Conservation (phyloP, 2,888 invertebrate genomes). For the Ischnura elegans region DNA sequence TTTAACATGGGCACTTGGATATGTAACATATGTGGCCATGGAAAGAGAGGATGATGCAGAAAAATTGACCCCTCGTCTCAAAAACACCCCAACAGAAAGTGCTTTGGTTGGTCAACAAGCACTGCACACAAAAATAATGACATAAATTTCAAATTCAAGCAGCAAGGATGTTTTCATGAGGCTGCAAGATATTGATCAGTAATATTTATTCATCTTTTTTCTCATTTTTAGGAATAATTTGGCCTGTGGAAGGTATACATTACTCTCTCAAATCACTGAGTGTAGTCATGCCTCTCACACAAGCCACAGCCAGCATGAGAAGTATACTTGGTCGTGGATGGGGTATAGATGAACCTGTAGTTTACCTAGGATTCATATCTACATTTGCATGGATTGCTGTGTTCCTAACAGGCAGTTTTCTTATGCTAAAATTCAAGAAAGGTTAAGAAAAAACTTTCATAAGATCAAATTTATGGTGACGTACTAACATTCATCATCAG, state of each 20-base stretch:
- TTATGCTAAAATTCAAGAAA: conserved; percentile 91
- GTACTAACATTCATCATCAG: background rate
- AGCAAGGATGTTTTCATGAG: too few species aligned
- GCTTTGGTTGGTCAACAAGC: too few species aligned
- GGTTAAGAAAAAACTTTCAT: conserved; percentile 79
- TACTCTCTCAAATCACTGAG: conserved; percentile 85
- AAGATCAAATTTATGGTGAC: background rate
- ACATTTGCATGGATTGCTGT: conserved; percentile 89
- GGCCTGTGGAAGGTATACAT: conserved; percentile 97
- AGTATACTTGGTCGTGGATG: conserved; percentile 92
- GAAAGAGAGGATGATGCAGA: background rate
- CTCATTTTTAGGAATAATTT: conserved; percentile 84
- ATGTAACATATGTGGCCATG: background rate
- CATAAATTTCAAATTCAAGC: too few species aligned
- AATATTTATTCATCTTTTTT: background rate
- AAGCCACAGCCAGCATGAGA: conserved; percentile 92
- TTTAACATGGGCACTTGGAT: background rate
- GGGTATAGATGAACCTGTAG: conserved; percentile 84
- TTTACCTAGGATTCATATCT: conserved; percentile 90
- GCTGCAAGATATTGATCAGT: conserved; percentile 72
- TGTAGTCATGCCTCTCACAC: conserved; percentile 90
- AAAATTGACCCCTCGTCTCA: too few species aligned
- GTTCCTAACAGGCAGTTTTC: conserved; percentile 86
- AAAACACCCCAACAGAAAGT: too few species aligned
- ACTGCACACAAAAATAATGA: too few species aligned